Evolutionary conservation across 2,888 invertebrate species (phyloP).

Genomic region (Pyrocoelia pectoralis): DNA sequence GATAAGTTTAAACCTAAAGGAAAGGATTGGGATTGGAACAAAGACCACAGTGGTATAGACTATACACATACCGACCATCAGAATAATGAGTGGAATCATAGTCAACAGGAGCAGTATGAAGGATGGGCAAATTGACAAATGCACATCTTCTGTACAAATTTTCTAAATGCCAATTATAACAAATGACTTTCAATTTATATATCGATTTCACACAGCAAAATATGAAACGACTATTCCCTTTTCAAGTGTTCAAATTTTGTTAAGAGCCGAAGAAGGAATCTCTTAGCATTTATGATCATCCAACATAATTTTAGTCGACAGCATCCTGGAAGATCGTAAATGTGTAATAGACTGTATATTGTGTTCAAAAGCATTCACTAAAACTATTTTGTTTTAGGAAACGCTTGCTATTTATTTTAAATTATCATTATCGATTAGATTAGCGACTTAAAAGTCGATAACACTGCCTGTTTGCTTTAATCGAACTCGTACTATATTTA

Average conservation of each 20-base stretch:
- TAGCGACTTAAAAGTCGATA: conserved; percentile 32
- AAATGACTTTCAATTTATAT: conserved; percentile 31
- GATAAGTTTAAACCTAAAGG: conserved; percentile 77
- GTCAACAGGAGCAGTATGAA: conserved; percentile 45
- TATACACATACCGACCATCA: conserved; percentile 26
- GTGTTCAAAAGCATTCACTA: conserved; percentile 41
- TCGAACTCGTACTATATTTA: not conserved
- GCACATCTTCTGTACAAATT: conserved; percentile 30
- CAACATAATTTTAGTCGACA: conserved; percentile 12
- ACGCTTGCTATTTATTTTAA: conserved; percentile 30
- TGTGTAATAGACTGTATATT: conserved; percentile 46
- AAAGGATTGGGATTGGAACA: conserved; percentile 76
- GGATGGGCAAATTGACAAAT: conserved; percentile 56
- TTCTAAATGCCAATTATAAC: conserved; percentile 33
- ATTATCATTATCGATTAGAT: conserved; percentile 24
- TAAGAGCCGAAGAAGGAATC: conserved; percentile 10
- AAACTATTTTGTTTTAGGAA: conserved; percentile 10
- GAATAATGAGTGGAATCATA: conserved; percentile 37
- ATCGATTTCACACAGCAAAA: conserved; percentile 52
- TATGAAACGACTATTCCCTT: conserved; percentile 19
- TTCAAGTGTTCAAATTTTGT: conserved; percentile 8
- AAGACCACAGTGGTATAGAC: conserved; percentile 49
- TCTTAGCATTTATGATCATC: conserved; percentile 28
- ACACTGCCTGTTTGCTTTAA: conserved; percentile 46
- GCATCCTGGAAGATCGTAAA: conserved; percentile 24